These are phyloP conservation scores for Colinus virginianus DNA, from an alignment of 2,113 vertebrate species.

Conservation along the genomic window DNA sequence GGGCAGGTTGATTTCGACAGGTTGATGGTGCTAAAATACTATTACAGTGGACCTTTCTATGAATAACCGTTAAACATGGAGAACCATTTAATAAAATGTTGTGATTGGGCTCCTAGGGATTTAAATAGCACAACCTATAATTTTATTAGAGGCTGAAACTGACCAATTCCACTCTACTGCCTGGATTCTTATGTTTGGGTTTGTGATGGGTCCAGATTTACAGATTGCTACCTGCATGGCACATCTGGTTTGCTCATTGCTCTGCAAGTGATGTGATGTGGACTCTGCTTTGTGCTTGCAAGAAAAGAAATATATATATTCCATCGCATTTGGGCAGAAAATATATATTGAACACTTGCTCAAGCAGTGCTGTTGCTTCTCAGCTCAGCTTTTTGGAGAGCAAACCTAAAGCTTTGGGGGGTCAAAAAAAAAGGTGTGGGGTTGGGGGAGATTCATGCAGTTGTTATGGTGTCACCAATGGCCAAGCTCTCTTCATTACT, in stretches of 20 bases:
- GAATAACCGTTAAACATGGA: constrained; percentile 73
- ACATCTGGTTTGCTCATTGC: not conserved
- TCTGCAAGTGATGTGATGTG: not conserved
- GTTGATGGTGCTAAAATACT: constrained; percentile 84
- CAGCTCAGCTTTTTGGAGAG: not conserved
- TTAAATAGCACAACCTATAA: constrained; percentile 43
- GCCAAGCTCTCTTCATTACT: not conserved
- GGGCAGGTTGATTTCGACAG: constrained; percentile 84
- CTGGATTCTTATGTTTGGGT: not conserved
- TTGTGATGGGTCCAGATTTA: fast-evolving
- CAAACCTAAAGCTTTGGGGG: not conserved
- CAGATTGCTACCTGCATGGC: not conserved
- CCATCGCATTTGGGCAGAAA: not conserved
- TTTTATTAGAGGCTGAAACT: not conserved
- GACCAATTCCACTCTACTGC: not conserved
- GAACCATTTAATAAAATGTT: constrained; percentile 75
- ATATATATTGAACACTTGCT: not conserved
- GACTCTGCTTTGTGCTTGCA: not conserved
- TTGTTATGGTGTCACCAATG: not conserved
- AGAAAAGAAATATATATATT: too few relatives aligned
- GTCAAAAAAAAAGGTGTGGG: fast-evolving
- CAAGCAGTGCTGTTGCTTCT: not conserved
- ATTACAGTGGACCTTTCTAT: constrained; percentile 77
- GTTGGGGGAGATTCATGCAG: not conserved
- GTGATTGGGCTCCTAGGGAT: constrained; percentile 75